Conservation (phyloP, 2,888 invertebrate genomes). For the Pocota personata region DNA sequence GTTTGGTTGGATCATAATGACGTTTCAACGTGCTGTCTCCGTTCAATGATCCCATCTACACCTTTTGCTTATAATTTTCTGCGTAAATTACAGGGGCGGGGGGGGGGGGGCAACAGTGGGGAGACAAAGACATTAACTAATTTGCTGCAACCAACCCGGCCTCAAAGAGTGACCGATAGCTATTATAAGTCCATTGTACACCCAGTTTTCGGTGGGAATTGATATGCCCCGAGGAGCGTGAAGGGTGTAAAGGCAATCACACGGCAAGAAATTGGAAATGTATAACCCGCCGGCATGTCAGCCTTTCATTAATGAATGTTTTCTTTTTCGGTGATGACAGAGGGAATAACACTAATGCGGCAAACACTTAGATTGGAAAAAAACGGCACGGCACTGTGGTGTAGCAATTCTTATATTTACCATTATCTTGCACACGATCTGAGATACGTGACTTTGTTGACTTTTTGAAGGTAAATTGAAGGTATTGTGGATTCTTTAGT, state of each 20-base stretch:
- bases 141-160: constrained; percentile 8
- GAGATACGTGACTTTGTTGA: constrained; percentile 49
- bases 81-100: constrained; percentile 20
- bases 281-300: constrained; percentile 21
- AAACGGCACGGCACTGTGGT: neutral
- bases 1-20: constrained; percentile 38
- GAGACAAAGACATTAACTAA: constrained; percentile 57
- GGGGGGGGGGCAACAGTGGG: neutral
- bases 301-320: constrained; percentile 47
- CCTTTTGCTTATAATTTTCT: constrained; percentile 13
- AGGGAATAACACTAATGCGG: neutral
- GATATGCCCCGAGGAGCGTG: neutral
- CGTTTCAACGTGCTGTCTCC: constrained; percentile 3
- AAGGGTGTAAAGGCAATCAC: constrained; percentile 6
- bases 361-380: neutral
- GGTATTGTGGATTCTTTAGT: constrained; percentile 28
- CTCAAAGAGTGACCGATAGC: constrained; percentile 5
- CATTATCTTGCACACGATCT: constrained; percentile 45
- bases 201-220: neutral
- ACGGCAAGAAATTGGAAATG: constrained; percentile 17
- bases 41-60: constrained; percentile 23
- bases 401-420: constrained; percentile 47
- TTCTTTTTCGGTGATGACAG: constrained; percentile 41
- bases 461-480: neutral
- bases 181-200: constrained; percentile 36